A percentile compares a stretch with the other conserved stretches of the same genome.
Evolutionary conservation across 2,113 vertebrate species (phyloP).

Genomic region (Apeltes quadracus): DNA sequence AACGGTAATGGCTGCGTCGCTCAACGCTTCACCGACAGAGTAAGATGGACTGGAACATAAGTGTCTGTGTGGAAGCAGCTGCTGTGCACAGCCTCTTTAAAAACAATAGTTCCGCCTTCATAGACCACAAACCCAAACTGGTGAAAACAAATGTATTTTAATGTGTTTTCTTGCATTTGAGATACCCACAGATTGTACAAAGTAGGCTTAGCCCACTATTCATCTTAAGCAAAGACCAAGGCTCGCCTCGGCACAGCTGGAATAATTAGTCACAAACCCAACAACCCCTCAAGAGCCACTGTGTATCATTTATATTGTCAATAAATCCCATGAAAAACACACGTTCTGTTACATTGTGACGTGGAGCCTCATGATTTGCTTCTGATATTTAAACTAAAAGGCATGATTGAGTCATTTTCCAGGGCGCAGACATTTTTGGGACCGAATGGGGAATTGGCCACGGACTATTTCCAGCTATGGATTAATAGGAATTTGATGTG

Average conservation of each 20-base stretch:
- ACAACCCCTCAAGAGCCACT: not conserved
- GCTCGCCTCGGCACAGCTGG: not conserved
- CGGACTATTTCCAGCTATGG: not conserved
- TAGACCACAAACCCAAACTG: not conserved
- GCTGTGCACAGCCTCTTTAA: not conserved
- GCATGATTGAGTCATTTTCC: too few relatives aligned
- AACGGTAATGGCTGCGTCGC: not conserved
- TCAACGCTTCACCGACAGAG: not conserved
- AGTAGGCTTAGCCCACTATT: not conserved
- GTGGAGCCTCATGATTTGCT: not conserved
- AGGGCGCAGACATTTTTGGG: not conserved
- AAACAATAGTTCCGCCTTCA: not conserved
- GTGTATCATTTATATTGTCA: not conserved
- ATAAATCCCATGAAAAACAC: slow-evolving; percentile 13
- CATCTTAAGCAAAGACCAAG: slow-evolving; percentile 11
- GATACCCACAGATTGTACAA: not conserved
- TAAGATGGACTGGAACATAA: not conserved
- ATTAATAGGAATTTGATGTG: slow-evolving; percentile 17
- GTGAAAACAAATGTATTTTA: not conserved
- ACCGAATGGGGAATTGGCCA: not conserved
- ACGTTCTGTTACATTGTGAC: not conserved
- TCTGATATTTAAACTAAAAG: not conserved
- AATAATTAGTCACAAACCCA: slow-evolving; percentile 4
- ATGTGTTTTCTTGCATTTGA: not conserved
- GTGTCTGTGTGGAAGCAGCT: not conserved